Evolutionary conservation across 2,797 vertebrate genomes (phyloP).

Genomic region (Myotis daubentonii): DNA sequence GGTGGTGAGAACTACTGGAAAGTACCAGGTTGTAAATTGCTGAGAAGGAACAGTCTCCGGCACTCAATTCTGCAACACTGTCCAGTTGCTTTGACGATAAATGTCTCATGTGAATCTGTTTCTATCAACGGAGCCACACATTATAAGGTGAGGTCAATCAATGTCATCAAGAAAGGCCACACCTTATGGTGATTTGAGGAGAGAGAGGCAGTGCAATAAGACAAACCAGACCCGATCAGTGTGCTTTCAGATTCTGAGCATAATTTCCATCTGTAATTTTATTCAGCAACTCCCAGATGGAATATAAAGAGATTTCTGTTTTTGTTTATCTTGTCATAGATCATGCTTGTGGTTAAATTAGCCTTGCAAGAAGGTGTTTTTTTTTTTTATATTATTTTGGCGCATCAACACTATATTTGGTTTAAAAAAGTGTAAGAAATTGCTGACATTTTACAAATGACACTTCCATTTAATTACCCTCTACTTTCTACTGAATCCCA

Average conservation of each 20-base stretch:
- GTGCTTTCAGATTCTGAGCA: slow-evolving; percentile 32
- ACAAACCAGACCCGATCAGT: slow-evolving; percentile 26
- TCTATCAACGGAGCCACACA: neutral
- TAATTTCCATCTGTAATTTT: slow-evolving; percentile 71
- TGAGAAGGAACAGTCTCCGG: neutral
- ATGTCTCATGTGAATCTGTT: slow-evolving; percentile 43
- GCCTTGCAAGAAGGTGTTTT: slow-evolving; percentile 52
- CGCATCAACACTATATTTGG: slow-evolving; percentile 31
- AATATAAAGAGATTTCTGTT: slow-evolving; percentile 65
- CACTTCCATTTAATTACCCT: slow-evolving; percentile 55
- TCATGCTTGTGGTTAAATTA: slow-evolving; percentile 68
- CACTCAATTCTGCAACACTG: neutral
- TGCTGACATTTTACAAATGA: slow-evolving; percentile 56
- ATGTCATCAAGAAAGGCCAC: slow-evolving; percentile 36
- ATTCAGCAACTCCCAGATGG: slow-evolving; percentile 66
- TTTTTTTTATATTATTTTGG: slow-evolving; percentile 48
- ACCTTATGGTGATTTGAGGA: slow-evolving; percentile 10
- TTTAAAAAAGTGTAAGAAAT: slow-evolving; percentile 63
- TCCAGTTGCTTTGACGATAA: slow-evolving; percentile 61
- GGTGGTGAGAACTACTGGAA: slow-evolving; percentile 28
- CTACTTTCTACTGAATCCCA: neutral
- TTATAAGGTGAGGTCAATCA: slow-evolving; percentile 61
- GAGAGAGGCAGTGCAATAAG: slow-evolving; percentile 29
- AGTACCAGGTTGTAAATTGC: neutral
- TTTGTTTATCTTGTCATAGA: slow-evolving; percentile 74